These are phyloP conservation scores for Pitangus sulphuratus DNA, from an alignment of 2,797 vertebrate genomes.

Conservation along the genomic window DNA sequence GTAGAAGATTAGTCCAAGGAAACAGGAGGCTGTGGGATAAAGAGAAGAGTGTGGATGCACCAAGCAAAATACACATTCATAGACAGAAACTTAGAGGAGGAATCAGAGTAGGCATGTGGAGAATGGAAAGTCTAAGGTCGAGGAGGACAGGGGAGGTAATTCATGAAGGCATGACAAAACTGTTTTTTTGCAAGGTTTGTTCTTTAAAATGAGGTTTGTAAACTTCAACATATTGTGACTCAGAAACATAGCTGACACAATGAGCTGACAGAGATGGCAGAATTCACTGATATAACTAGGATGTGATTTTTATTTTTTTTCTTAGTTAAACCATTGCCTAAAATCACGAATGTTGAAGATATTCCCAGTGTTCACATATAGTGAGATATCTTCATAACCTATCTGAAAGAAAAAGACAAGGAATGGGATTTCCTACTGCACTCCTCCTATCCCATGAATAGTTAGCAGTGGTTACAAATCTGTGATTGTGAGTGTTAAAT, in stretches of 20 bases:
- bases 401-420: not conserved
- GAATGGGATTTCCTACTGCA: not conserved
- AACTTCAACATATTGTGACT: not conserved
- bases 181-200: not conserved
- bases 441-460: not conserved
- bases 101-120: not conserved
- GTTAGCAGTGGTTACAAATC: not conserved
- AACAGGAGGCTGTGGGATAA: not conserved
- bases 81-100: not conserved
- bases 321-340: not conserved
- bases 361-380: not conserved
- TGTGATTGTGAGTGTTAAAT: not conserved
- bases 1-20: not conserved
- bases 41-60: not conserved
- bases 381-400: not conserved
- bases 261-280: too few relatives aligned
- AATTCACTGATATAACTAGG: not conserved
- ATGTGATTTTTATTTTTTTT: not conserved
- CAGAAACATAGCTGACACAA: not conserved
- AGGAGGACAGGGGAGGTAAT: not conserved
- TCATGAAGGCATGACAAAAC: not conserved
- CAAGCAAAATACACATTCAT: not conserved
- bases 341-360: not conserved
- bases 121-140: not conserved
- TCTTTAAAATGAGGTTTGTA: not conserved